Base-by-base conservation (phyloP, 2,797 vertebrate genomes). In the Oreortyx pictus region DNA sequence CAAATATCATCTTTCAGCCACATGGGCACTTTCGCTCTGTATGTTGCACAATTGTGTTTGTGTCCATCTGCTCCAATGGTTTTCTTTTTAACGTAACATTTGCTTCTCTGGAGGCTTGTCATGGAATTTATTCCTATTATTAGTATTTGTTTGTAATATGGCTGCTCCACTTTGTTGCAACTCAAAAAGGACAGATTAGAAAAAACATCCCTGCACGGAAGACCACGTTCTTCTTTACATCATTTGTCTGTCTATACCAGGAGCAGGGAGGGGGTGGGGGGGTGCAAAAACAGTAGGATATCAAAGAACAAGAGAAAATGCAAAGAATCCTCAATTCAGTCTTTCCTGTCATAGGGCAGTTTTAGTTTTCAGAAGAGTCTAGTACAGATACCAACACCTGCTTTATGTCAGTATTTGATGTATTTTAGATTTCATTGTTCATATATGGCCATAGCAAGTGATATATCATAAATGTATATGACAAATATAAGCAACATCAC, bases 1-100 rank as follows among this genome's bases (percentile, higher is more conserved):
- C 92, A 88, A 92, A 65, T 89, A 95, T 67, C 25, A 15, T 59
- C 91, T 89, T 89, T 61, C 90, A 91, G 0, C 29, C 57, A 25
- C 64, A 0, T 9, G 85, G 77, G 29, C 61, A 71, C 9, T 89
- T 83, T 70, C 76, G 57, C 65, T 86, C 85, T 49, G 33, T 64
- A 23, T 0, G 0, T 65, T 49, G 56, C 24, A 27, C 54, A 31
- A 4, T 1, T 5, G 27, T 4, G 50, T 76, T 86, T 15, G 27
- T 71, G 89, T 46, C 87, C 39, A 1, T 46, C 90, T 89, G 82
- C 79, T 79, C 60, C 82, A 23, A 20, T 14, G 60, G 64, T 9
- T 90, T 82, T 25, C 39, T 8, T 8, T 56, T 2, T 86, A 66
- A 78, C 29, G 14, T 12, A 68, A 19, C 23, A 6, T 84, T 83